Evolutionary conservation across 92 coral and sea anemone genomes (phyloP), one percentile per base, ranked within the genome.

Genomic region (Parazoanthus atlanticus): DNA sequence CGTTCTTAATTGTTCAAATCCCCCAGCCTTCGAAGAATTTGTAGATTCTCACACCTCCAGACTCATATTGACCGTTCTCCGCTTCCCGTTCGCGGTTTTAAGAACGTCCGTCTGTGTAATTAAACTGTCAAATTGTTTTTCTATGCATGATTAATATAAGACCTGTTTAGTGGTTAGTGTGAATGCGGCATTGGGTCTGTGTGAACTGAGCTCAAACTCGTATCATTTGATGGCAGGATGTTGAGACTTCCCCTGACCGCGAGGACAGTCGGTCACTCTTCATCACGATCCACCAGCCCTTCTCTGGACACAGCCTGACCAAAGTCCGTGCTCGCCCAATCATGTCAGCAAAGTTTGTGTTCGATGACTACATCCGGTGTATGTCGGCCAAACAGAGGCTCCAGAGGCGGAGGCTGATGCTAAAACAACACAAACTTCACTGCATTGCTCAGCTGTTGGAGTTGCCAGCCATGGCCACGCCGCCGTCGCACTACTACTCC

Each of bases 311-410:
- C 61, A 94, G 96, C 83, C 95, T 96, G 32, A 91, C 99, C 73
- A 96, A 96, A 52, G 99, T 93, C 79, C 97, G 94, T 41, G 91
- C 95, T 17, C 96, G 98, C 33, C 99, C 99, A 17, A 91, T 95
- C 81, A 91, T 97, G 90, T 95, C 95, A 17, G 98, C 99, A 40
- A 97, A 95, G 91, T 97, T 97, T 86, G 94, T 97, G 84, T 97
- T 97, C 36, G 99, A 97, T 88, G 99, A 97, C 87, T 97, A 97
- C 80, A 95, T 97, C 86, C 99, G 99, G 92, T 97, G 99, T 90
- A 97, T 97, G 98, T 97, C 99, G 25, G 99, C 99, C 17, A 95
- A 92, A 61, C 99, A 97, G 87, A 91, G 99, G 67, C 94, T 97
- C 43, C 99, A 97, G 82, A 91, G 99, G 84, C 89, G 99, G 77